Base-by-base conservation (phyloP, 1,140 invertebrate genomes). In the Limonius californicus region DNA sequence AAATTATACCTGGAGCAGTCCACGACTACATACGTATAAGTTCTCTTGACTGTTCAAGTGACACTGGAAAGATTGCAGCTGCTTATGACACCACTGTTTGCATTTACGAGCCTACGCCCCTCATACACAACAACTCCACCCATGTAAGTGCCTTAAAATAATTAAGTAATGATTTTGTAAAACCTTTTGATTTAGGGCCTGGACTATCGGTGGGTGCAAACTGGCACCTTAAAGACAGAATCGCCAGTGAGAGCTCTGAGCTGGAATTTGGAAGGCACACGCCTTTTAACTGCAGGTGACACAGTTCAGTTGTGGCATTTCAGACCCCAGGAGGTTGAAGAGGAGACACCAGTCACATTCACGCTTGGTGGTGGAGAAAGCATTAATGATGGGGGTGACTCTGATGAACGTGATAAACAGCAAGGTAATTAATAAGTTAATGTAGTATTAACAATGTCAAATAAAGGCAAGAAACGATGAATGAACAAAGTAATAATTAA, bases 31-130 rank as follows among this genome's bases (percentile, higher is more conserved):
- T 98, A 59, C 90, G 96, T 73, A 97, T 99, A 65, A 94, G 89
- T 72, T 98, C 96, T 72, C 80, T 99, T 54, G 95, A 98, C 78
- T 98, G 96, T 76, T 98, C 95, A 63, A 94, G 91, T 20, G 97
- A 99, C 76, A 97, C 96, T 27, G 98, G 98, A 65, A 99, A 99
- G 83, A 98, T 99, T 77, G 97, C 96, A 50, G 96, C 96, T 18
- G 94, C 95, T 2, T 99, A 98, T 82, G 94, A 95, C 72, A 94
- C 92, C 76, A 90, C 93, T 83, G 91, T 99, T 57, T 95, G 92
- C 79, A 96, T 99, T 72, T 99, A 97, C 82, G 97, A 99, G 79
- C 97, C 97, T 21, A 96, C 94, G 53, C 94, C 95, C 18, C 82
- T 96, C 19, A 89, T 94, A 68, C 89, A 92, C 70, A 88, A 86